A percentile compares a stretch with the other conserved stretches of the same genome.
These are phyloP conservation scores for Tachystola acroxantha DNA, from an alignment of 2,888 invertebrate genomes.

Conservation along the genomic window DNA sequence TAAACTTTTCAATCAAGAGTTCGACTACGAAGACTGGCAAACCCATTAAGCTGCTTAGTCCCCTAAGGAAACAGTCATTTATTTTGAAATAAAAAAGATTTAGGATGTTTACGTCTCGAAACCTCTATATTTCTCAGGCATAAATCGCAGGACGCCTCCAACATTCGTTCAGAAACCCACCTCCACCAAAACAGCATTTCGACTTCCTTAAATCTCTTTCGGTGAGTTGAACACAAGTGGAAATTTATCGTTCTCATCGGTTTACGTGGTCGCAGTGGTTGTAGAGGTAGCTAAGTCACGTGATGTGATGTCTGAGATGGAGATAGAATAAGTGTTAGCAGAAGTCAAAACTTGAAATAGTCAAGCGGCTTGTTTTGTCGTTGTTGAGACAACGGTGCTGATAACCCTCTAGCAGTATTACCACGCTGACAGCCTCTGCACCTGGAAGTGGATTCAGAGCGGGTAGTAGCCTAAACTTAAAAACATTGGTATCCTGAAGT, in stretches of 20 bases:
- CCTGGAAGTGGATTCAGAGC: too few species aligned
- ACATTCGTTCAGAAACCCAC: slow-evolving; percentile 24
- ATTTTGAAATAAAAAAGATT: slow-evolving; percentile 11
- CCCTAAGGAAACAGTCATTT: slow-evolving; percentile 8
- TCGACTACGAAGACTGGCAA: too few species aligned
- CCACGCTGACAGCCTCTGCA: too few species aligned
- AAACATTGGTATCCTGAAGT: background rate
- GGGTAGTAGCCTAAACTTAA: too few species aligned
- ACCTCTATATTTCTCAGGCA: slow-evolving; percentile 9
- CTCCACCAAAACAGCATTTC: slow-evolving; percentile 48
- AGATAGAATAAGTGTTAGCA: too few species aligned
- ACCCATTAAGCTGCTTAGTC: too few species aligned
- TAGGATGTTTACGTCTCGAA: slow-evolving; percentile 13
- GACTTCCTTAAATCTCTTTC: slow-evolving; percentile 56
- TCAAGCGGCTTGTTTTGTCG: too few species aligned
- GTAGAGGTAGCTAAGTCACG: slow-evolving; percentile 17
- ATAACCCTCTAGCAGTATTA: too few species aligned
- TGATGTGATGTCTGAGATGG: slow-evolving; percentile 14
- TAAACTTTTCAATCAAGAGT: too few species aligned
- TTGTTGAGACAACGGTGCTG: too few species aligned
- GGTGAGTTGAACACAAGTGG: slow-evolving; percentile 44
- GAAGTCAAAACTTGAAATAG: too few species aligned
- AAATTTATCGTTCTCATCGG: slow-evolving; percentile 42
- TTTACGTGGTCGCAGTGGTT: slow-evolving; percentile 20
- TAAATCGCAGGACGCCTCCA: slow-evolving; percentile 14